Evolutionary conservation across 1,140 invertebrate genomes (phyloP), one percentile per base, ranked within the genome.

Genomic region (Galleria mellonella): DNA sequence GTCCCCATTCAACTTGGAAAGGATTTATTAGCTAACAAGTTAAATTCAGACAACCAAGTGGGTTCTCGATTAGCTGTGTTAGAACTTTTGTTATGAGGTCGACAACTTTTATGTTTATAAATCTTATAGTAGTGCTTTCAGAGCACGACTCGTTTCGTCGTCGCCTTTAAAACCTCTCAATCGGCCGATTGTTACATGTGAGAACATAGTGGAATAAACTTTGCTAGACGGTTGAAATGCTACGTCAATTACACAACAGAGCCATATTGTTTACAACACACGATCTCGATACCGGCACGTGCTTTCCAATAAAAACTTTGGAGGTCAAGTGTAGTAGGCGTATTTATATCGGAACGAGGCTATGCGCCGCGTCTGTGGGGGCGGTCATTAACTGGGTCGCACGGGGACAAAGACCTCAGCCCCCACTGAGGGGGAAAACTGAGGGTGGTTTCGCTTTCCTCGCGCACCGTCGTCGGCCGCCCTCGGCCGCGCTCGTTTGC

Each of bases 311-410:
- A 82, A 84, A 83, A 84, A 82, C 76, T 82, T 84, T 84, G 71
- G 81, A 84, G 81, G 81, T 84, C 81, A 84, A 84, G 81, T 84
- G 81, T 84, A 84, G 77, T 82, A 78, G 77, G 81, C 76, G 74
- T 82, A 84, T 82, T 84, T 84, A 82, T 84, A 84, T 84, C 73
- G 63, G 60, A 72, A 75, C 75, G 75, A 75, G 77, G 72, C 73
- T 77, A 72, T 74, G 59, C 55, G 73, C 71, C 63, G 70, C 71
- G 77, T 76, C 75, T 83, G 68, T 72, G 76, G 69, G 73, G 79
- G 68, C 75, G 81, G 77, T 84, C 81, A 82, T 84, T 84, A 84
- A 84, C 77, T 84, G 75, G 81, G 81, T 84, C 75, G 81, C 63
- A 56, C 62, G 60, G 73, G 79, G 73, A 78, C 79, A 77, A 83